Evolutionary conservation across 2,113 vertebrate genomes (phyloP), one percentile per base, ranked within the genome.

Genomic region (Tragelaphus scriptus): DNA sequence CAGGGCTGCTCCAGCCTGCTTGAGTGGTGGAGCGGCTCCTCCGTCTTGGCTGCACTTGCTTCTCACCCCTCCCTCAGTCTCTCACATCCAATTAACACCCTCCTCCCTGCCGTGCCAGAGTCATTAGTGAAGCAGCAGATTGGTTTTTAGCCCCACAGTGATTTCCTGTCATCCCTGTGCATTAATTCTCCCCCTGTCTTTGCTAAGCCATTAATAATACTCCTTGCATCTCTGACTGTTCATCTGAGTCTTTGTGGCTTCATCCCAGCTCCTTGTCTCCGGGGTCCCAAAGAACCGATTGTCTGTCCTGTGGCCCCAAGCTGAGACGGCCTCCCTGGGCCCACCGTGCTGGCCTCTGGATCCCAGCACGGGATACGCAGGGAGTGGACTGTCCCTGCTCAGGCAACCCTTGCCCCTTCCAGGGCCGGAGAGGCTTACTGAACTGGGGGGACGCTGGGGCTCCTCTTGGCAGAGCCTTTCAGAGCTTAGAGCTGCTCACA

Each of bases 101-200:
- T 81, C 84, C 61, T 55, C 36, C n/a, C 59, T 47, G 49, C 51
- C 49, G 40, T 97, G 59, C 92, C 56, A 40, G 1, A 88, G 94
- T 94, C 95, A 85, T 96, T 90, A 98, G 88, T 68, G 47, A 81
- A 55, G 82, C 68, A 53, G 86, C 95, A 96, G 91, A 88, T 56
- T n/a, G 71, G 51, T n/a, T 89, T 75, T 63, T 95, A 88, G 92
- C 84, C 97, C 88, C 96, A 55, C 25, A 94, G 94, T 87, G 97
- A 95, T 93, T 96, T 84, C 94, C 95, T 93, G 65, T 93, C 97
- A 95, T 94, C 89, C 94, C 86, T 94, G 90, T 82, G 97, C 86
- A 77, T 97, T 96, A 79, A 97, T 63, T 97, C 95, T 97, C 86
- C 32, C 79, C 32, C 14, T 16, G 86, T 94, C 95, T 81, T 68